These are phyloP conservation scores for Tolmerus cingulatus DNA, from an alignment of 2,888 invertebrate species.

Conservation along the genomic window DNA sequence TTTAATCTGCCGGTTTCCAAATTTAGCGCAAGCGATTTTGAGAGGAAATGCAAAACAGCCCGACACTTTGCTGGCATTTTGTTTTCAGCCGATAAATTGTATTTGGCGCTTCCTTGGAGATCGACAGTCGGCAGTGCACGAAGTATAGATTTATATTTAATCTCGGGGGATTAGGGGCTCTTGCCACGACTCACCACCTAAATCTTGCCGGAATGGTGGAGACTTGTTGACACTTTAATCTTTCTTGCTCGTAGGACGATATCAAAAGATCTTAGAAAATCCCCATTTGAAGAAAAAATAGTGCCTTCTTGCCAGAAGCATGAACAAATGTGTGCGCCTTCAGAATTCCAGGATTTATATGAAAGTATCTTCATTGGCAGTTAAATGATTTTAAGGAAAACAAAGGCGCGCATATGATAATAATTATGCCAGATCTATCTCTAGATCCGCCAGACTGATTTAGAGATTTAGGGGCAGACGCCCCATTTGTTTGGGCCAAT, in stretches of 20 bases:
- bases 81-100: constrained; percentile 17
- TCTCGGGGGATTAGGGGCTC: constrained; percentile 45
- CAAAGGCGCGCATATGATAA: background rate
- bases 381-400: background rate
- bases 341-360: constrained; percentile 6
- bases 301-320: background rate
- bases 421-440: background rate
- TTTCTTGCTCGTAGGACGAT: constrained; percentile 20
- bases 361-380: background rate
- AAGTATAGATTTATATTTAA: constrained; percentile 44
- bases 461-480: background rate
- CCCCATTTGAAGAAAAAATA: background rate
- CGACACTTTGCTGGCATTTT: constrained; percentile 1
- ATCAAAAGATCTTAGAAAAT: constrained; percentile 3
- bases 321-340: background rate
- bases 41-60: constrained; percentile 19
- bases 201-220: constrained; percentile 41
- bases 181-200: constrained; percentile 43
- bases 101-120: background rate
- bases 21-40: background rate
- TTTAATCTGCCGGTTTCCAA: background rate
- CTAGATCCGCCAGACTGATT: background rate
- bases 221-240: constrained; percentile 48
- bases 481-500: background rate
- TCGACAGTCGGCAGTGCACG: background rate